Base-by-base conservation (phyloP, 2,113 vertebrate species). In the Takifugu bimaculatus region DNA sequence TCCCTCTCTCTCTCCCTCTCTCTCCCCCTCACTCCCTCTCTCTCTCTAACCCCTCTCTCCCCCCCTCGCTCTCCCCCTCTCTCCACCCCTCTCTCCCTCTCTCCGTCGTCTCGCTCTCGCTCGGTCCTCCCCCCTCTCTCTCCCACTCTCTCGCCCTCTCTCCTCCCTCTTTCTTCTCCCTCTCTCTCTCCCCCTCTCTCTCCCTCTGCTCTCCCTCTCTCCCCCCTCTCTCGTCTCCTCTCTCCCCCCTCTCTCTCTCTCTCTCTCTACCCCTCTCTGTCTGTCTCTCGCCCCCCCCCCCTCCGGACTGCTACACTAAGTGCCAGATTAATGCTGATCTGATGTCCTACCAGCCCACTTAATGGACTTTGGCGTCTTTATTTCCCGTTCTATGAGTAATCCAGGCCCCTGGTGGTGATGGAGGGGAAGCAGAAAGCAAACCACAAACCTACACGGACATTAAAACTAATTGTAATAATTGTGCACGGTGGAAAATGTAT, bases 271-370 rank as follows among this genome's bases (percentile, higher is more conserved):
- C 62, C 27, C 26, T n/a, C 57, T 57, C 71, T 28, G 62, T 59
- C 20, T 20, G 20, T 50, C 54, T 68, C 66, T 52, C 65, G 57
- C 32, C 50, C 80, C 78, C 75, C 80, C 60, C 20, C 20, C 20
- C 20, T 78, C 60, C 32, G 70, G 80, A 83, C 84, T 71, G 72
- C 80, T 84, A 66, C 65, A 74, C 85, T 87, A 91, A 88, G 83
- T 86, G 85, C 82, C 60, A 89, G 85, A 90, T 90, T 86, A 90
- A 88, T 89, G 88, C 77, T 86, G 82, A 90, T 85, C 90, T 88
- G 76, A 89, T 88, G 87, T 88, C 84, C 81, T 86, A 71, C 81
- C 77, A 85, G 87, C 83, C 77, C 77, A 85, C 81, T 85, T 91
- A 87, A 90, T 89, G 86, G 88, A 87, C 84, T 77, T 85, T 81